A percentile compares a stretch with the other conserved stretches of the same genome.
phyloP scores from a whole-genome alignment of 2,113 vertebrate species.

The Tonatia bakeri region DNA sequence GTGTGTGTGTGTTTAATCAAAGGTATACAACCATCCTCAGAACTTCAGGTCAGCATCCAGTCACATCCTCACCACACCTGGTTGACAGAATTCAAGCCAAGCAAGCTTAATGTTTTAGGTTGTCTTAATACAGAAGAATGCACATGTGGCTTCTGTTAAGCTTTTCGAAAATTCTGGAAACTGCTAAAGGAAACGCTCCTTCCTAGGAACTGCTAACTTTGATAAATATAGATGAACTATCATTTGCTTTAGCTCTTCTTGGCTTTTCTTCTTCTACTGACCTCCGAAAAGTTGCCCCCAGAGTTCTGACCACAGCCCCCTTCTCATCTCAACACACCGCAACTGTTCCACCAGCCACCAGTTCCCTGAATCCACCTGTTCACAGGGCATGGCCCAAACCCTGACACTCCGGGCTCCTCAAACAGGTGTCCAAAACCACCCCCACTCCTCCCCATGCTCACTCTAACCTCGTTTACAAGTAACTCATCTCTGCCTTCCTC shows the following conservation, averaged over 20 bases:
- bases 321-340: not conserved
- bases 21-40: not conserved
- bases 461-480: not conserved
- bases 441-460: rapidly evolving
- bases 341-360: too few relatives aligned
- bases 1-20: not conserved
- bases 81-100: not conserved
- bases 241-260: not conserved
- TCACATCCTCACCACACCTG: rapidly evolving
- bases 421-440: not conserved
- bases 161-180: not conserved
- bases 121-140: not conserved
- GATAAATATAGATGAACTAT: not conserved
- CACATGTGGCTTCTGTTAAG: not conserved
- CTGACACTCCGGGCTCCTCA: not conserved
- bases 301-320: not conserved
- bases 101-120: not conserved
- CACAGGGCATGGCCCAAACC: not conserved
- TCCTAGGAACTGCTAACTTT: not conserved
- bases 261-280: not conserved
- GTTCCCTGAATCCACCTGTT: not conserved
- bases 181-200: not conserved
- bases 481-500: not conserved
- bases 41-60: not conserved
- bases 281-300: not conserved